Conservation (phyloP, 2,113 vertebrate genomes). For the Paramisgurnus dabryanus region DNA sequence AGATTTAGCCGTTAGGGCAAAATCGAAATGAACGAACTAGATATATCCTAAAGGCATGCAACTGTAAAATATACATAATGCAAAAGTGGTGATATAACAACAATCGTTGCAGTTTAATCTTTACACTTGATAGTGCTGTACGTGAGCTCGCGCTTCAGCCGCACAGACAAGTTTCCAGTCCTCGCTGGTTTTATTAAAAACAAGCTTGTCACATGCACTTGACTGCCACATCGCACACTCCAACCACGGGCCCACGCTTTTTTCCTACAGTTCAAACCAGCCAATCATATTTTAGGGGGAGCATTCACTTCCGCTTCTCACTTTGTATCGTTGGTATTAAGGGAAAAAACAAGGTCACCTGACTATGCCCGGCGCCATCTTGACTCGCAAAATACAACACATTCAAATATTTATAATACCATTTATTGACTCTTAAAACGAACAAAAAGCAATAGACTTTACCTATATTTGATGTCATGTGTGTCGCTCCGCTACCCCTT, state of each 20-base stretch:
- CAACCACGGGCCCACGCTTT: slow-evolving; percentile 43
- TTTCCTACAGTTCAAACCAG: slow-evolving; percentile 56
- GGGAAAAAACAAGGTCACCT: slow-evolving; percentile 65
- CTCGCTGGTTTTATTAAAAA: slow-evolving; percentile 37
- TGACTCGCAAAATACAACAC: slow-evolving; percentile 56
- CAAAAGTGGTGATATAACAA: background rate
- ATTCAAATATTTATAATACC: slow-evolving; percentile 51
- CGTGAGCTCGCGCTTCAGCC: background rate
- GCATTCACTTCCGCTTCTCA: slow-evolving; percentile 56
- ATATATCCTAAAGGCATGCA: background rate
- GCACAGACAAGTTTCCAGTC: slow-evolving; percentile 20
- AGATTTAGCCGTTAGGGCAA: background rate
- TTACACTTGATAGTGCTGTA: background rate
- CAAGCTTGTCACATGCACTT: slow-evolving; percentile 50
- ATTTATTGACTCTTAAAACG: slow-evolving; percentile 62
- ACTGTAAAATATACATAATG: background rate
- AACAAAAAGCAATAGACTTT: slow-evolving; percentile 65
- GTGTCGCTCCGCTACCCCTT: slow-evolving; percentile 64
- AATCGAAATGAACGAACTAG: background rate
- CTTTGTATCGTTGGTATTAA: slow-evolving; percentile 44
- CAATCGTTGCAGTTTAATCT: background rate
- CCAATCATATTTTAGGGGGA: slow-evolving; percentile 54
- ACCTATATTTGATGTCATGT: slow-evolving; percentile 66
- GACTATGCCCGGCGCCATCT: slow-evolving; percentile 65
- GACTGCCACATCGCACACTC: slow-evolving; percentile 57